Evolutionary conservation across 1,140 invertebrate species (phyloP).

Genomic region (Tetragnatha versicolor): DNA sequence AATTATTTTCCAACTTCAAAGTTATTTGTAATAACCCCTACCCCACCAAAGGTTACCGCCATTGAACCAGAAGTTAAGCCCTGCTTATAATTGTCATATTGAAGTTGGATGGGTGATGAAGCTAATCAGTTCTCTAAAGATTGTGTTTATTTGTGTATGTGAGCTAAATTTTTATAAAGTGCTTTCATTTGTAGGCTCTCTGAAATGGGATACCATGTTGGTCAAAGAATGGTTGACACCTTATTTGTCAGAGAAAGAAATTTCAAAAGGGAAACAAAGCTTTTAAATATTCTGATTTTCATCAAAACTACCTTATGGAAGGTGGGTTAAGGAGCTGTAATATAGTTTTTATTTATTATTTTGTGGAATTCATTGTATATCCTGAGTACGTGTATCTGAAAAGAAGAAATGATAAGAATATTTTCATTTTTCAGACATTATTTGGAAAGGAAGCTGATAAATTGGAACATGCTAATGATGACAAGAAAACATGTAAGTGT

Average conservation of each 20-base stretch:
- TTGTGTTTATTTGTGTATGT: neutral
- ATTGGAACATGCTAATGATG: slow-evolving; percentile 97
- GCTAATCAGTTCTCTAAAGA: no score
- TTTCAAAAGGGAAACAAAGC: slow-evolving; percentile 93
- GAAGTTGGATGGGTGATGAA: no score
- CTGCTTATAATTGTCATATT: no score
- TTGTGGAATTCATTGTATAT: neutral
- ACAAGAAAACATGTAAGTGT: slow-evolving; percentile 74
- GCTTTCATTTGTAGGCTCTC: slow-evolving; percentile 73
- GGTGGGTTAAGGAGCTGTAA: slow-evolving; percentile 65
- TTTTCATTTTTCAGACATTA: slow-evolving; percentile 72
- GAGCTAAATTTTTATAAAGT: neutral
- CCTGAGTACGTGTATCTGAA: neutral
- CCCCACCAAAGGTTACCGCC: no score
- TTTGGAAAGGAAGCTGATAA: slow-evolving; percentile 99
- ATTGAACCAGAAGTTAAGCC: no score
- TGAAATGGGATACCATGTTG: slow-evolving; percentile 94
- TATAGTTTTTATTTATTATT: neutral
- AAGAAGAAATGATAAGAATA: neutral
- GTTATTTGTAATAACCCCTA: no score
- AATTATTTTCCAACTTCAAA: no score
- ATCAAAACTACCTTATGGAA: slow-evolving; percentile 98
- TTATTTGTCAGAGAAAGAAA: slow-evolving; percentile 91
- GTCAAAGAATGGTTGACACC: slow-evolving; percentile 89
- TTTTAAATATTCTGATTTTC: slow-evolving; percentile 94